Percentiles rank a stretch among this genome's conserved stretches.
Evolutionary conservation across 2,888 invertebrate species (phyloP).

Genomic region (Eilema caniola): DNA sequence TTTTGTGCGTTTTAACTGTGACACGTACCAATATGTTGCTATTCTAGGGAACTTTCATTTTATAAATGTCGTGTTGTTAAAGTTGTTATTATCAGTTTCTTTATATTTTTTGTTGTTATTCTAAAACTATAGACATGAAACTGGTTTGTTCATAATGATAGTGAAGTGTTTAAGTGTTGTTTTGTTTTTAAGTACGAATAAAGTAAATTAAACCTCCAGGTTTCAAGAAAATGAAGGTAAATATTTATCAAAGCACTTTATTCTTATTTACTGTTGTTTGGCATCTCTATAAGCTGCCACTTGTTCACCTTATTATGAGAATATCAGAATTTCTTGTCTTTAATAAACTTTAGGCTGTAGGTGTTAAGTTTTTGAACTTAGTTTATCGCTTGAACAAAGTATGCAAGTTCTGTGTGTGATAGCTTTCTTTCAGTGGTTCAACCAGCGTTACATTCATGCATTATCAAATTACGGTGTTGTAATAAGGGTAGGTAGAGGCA

Average conservation of each 20-base stretch:
- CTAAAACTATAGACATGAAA: background rate
- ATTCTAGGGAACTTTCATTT: background rate
- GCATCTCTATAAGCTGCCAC: background rate
- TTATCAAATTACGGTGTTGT: too few species aligned
- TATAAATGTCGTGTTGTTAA: background rate
- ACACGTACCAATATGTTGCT: background rate
- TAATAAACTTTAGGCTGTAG: background rate
- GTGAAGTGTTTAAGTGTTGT: background rate
- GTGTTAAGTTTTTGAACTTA: background rate
- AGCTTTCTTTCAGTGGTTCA: background rate
- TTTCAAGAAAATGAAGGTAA: slow-evolving; percentile 2
- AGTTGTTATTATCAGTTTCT: background rate
- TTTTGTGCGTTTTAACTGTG: background rate
- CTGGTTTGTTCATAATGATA: background rate
- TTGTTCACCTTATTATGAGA: background rate
- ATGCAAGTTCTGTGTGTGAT: background rate
- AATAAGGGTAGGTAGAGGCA: too few species aligned
- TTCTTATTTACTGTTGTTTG: background rate
- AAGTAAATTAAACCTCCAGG: background rate
- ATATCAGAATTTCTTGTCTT: background rate
- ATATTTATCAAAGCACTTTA: background rate
- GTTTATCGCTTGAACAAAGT: background rate
- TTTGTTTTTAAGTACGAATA: background rate
- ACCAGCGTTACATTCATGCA: too few species aligned
- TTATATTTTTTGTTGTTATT: background rate